Evolutionary conservation across 2,113 vertebrate genomes (phyloP).

Genomic region (Ranitomeya imitator): DNA sequence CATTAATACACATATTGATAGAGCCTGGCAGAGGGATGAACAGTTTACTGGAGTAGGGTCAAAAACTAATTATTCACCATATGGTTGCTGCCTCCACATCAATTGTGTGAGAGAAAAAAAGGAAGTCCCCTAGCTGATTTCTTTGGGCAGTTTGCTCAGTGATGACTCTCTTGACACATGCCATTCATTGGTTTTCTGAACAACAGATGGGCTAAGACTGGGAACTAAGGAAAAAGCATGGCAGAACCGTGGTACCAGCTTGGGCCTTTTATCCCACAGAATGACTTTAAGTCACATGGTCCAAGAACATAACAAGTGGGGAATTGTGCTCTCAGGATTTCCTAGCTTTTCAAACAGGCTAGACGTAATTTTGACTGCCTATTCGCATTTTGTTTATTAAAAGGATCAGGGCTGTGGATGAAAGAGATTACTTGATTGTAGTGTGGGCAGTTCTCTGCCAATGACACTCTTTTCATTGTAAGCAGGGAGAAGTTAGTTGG

Average conservation of each 20-base stretch:
- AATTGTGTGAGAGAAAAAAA: constrained; percentile 80
- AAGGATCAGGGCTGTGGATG: constrained; percentile 81
- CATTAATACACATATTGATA: constrained; percentile 81
- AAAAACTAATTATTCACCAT: constrained; percentile 99
- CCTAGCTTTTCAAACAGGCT: constrained; percentile 79
- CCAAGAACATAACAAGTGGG: constrained; percentile 86
- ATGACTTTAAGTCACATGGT: constrained; percentile 84
- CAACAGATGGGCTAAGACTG: constrained; percentile 94
- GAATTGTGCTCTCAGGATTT: constrained; percentile 85
- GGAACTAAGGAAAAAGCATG: constrained; percentile 82
- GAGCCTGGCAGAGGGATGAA: constrained; percentile 72
- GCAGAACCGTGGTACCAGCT: constrained; percentile 85
- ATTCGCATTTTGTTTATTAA: constrained; percentile 88
- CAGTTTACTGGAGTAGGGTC: constrained; percentile 84
- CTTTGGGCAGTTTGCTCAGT: constrained; percentile 84
- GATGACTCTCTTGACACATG: constrained; percentile 90
- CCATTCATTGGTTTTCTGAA: constrained; percentile 84
- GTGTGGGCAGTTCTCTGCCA: constrained; percentile 69
- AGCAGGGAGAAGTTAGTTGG: constrained; percentile 73
- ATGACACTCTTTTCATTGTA: constrained; percentile 76
- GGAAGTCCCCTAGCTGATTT: constrained; percentile 80
- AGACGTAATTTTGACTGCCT: constrained; percentile 77
- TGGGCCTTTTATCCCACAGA: constrained; percentile 82
- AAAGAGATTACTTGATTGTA: constrained; percentile 81
- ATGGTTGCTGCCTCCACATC: constrained; percentile 86